phyloP scores from a whole-genome alignment of 2,113 vertebrate genomes.

The Tricholaema leucomelas region DNA sequence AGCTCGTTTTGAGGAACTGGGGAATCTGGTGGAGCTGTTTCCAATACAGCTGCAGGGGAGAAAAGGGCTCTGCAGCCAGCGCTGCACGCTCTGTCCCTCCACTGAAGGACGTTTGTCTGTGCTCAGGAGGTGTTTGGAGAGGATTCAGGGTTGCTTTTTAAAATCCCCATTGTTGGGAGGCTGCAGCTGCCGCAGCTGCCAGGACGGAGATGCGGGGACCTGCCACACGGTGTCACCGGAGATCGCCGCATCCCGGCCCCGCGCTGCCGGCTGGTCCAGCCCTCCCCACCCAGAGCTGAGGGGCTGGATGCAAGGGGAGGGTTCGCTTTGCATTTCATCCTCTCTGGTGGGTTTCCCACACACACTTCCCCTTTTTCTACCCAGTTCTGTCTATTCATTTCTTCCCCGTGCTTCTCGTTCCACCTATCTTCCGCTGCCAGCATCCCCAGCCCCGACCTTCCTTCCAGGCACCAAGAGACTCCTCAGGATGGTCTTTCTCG shows the following conservation, averaged over 20 bases:
- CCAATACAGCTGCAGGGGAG: background rate
- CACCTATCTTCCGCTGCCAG: accelerated
- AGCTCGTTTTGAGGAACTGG: accelerated
- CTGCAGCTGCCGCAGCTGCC: background rate
- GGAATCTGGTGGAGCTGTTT: background rate
- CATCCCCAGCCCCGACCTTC: background rate
- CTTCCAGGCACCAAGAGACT: background rate
- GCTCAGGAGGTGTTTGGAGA: background rate
- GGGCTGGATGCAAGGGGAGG: background rate
- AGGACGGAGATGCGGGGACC: background rate
- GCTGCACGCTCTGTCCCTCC: background rate
- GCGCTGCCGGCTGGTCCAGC: background rate
- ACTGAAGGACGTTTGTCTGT: accelerated
- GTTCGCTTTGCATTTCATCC: background rate
- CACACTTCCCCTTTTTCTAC: background rate
- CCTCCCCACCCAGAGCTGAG: accelerated
- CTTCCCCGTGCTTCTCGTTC: accelerated
- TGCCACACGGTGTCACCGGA: slow-evolving; percentile 74
- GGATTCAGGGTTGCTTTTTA: background rate
- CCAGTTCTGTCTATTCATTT: accelerated
- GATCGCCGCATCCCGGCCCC: slow-evolving; percentile 39
- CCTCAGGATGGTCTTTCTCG: too few relatives aligned
- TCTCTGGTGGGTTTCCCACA: background rate
- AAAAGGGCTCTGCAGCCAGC: background rate
- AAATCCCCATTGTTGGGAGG: background rate